A percentile compares a stretch with the other conserved stretches of the same genome.
These are phyloP conservation scores for Limnephilus auricula DNA, from an alignment of 2,888 invertebrate genomes.

Conservation along the genomic window DNA sequence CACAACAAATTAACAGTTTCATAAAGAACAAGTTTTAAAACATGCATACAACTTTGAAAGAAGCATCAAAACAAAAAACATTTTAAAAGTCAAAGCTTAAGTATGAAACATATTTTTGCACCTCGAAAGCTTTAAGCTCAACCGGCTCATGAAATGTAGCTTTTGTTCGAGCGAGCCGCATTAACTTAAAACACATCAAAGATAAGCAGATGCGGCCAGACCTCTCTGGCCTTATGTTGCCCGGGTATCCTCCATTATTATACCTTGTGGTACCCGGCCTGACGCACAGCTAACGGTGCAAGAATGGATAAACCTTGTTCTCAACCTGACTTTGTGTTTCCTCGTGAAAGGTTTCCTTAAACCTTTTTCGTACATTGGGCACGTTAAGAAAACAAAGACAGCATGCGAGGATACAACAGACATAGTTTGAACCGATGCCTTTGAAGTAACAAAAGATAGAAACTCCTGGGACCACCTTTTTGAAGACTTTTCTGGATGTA, in stretches of 20 bases:
- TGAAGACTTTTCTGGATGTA: no score
- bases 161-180: constrained; percentile 11
- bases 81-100: background rate
- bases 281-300: constrained; percentile 16
- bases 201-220: constrained; percentile 41
- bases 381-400: no score
- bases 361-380: background rate
- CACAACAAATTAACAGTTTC: background rate
- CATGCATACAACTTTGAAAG: background rate
- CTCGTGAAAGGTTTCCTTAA: constrained; percentile 5
- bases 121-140: constrained; percentile 6
- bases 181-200: constrained; percentile 44
- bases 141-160: constrained; percentile 40
- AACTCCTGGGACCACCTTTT: no score
- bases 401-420: no score
- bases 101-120: background rate
- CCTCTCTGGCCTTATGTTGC: background rate
- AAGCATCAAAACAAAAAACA: background rate
- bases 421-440: no score
- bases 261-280: background rate
- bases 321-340: background rate
- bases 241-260: background rate
- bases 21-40: background rate
- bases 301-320: constrained; percentile 47
- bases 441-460: no score